Conservation (phyloP, 2,888 invertebrate genomes). For the Rotaria socialis region DNA sequence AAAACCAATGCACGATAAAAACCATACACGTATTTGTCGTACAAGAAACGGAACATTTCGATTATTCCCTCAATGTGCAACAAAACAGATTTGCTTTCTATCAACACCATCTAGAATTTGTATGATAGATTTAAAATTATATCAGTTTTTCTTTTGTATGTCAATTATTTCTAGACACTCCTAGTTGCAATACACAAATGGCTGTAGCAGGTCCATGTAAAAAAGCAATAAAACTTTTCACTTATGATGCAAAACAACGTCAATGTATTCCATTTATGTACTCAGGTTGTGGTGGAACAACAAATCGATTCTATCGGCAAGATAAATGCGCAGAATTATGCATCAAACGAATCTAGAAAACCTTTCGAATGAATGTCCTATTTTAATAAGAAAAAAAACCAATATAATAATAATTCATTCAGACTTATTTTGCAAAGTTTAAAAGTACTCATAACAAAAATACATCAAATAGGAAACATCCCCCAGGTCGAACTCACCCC, state of each 20-base stretch:
- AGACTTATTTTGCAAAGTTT: no score
- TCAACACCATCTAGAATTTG: background rate
- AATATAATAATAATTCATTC: no score
- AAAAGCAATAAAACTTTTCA: background rate
- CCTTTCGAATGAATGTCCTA: no score
- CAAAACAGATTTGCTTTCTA: background rate
- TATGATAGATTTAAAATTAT: background rate
- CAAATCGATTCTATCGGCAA: background rate
- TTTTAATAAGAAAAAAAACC: no score
- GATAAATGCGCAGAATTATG: background rate
- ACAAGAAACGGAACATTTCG: background rate
- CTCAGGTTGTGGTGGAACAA: constrained; percentile 33
- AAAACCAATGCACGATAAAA: background rate
- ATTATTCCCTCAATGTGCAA: background rate
- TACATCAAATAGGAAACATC: no score
- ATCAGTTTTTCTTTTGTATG: background rate
- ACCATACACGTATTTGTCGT: background rate
- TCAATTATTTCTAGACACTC: background rate
- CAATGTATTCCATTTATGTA: background rate
- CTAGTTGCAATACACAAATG: background rate
- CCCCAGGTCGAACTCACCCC: no score
- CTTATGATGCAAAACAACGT: background rate
- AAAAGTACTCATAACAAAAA: no score
- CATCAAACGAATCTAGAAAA: background rate
- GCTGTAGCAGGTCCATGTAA: background rate